Evolutionary conservation across 2,888 invertebrate genomes (phyloP).

Genomic region (Patella ulyssiponensis): DNA sequence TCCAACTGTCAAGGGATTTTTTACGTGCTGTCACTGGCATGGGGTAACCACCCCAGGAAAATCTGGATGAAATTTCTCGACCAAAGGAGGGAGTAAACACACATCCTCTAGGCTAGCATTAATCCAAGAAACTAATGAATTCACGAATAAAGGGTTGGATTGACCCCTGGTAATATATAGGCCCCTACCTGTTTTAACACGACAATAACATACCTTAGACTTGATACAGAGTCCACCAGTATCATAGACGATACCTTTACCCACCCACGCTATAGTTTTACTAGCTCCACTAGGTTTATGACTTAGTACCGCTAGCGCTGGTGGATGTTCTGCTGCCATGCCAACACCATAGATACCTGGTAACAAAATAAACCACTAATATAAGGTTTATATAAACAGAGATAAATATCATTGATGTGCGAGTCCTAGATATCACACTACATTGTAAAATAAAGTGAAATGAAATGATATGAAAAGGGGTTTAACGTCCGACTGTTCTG

Average conservation of each 20-base stretch:
- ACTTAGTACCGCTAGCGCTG: conserved; percentile 81
- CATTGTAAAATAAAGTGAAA: conserved; percentile 14
- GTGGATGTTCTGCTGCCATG: conserved; percentile 79
- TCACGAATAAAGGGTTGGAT: too few species aligned
- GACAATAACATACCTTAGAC: conserved; percentile 78
- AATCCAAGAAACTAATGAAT: too few species aligned
- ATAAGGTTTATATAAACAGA: too few species aligned
- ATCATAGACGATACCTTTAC: conserved; percentile 94
- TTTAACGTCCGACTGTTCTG: not conserved
- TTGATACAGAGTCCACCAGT: conserved; percentile 94
- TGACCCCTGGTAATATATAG: too few species aligned
- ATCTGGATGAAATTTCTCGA: too few species aligned
- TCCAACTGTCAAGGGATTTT: too few species aligned
- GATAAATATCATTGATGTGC: not conserved
- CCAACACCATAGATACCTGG: conserved; percentile 87
- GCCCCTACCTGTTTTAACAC: too few species aligned
- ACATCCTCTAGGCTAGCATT: too few species aligned
- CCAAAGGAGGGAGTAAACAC: too few species aligned
- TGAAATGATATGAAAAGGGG: conserved; percentile 13
- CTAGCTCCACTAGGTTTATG: conserved; percentile 78
- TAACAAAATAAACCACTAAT: not conserved
- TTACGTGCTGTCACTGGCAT: too few species aligned
- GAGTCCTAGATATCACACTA: not conserved
- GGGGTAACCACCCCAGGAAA: too few species aligned
- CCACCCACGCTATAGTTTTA: conserved; percentile 87